Evolutionary conservation across 2,888 invertebrate species (phyloP).

Genomic region (Leptinotarsa rubiginosa): DNA sequence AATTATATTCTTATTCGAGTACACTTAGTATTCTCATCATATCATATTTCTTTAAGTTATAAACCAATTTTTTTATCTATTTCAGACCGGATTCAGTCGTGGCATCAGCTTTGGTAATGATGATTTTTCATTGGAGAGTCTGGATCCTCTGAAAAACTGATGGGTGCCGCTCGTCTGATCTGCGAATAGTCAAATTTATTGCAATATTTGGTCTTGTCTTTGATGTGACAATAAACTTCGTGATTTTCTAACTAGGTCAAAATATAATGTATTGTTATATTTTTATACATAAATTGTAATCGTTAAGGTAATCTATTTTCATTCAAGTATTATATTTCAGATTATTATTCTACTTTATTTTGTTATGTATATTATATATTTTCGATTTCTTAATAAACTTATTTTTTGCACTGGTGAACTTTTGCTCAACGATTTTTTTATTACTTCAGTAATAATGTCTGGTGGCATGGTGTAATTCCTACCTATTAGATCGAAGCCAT

Average conservation of each 20-base stretch:
- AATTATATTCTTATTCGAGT: too few relatives aligned
- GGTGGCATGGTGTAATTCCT: too few relatives aligned
- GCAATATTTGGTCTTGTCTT: conserved; percentile 42
- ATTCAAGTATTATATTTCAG: conserved; percentile 42
- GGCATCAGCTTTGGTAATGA: conserved; percentile 90
- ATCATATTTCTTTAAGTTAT: too few relatives aligned
- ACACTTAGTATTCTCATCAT: too few relatives aligned
- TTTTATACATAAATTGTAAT: conserved; percentile 40
- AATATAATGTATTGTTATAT: conserved; percentile 40
- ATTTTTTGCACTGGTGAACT: background rate
- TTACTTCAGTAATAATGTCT: too few relatives aligned
- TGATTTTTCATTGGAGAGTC: conserved; percentile 93
- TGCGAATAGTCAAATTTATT: conserved; percentile 7
- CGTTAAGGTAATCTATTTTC: conserved; percentile 34
- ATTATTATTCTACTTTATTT: conserved; percentile 6
- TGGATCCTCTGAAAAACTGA: conserved; percentile 89
- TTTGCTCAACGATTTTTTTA: too few relatives aligned
- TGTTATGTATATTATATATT: conserved; percentile 22
- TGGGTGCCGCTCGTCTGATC: conserved; percentile 39
- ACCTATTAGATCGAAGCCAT: too few relatives aligned
- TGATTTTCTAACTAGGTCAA: conserved; percentile 54
- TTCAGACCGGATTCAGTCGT: conserved; percentile 89
- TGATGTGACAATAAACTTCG: conserved; percentile 55
- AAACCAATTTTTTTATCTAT: conserved; percentile 53
- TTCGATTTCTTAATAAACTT: conserved; percentile 12